Evolutionary conservation across 2,797 vertebrate species (phyloP), one percentile per base, ranked within the genome.

Genomic region (Acanthiza pusilla): DNA sequence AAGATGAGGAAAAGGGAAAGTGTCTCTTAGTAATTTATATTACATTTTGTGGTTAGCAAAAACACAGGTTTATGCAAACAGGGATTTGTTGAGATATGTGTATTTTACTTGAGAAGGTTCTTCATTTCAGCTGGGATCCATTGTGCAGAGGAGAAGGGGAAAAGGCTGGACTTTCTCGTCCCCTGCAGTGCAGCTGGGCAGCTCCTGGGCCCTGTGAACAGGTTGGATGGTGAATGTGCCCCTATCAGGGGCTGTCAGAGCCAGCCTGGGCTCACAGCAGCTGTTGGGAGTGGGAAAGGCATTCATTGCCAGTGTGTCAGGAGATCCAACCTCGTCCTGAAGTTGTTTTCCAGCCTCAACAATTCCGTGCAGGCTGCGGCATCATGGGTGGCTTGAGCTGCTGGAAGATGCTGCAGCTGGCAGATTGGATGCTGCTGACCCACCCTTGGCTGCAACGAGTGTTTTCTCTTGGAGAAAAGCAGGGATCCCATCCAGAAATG

Each of bases 201-300:
- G 4, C 27, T 26, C 8, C 23, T 16, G 73, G 29, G 57, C 61
- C 71, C 34, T 43, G 36, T 14, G 34, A 11, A 6, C 38, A 26
- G 23, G 13, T 1, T 2, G 42, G 36, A 14, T 43, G 32, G 27
- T 5, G 40, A 18, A 7, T 0, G 1, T 11, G 22, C 1, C 13
- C 61, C 10, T 0, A 3, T 4, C 42, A 5, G 22, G 0, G 51
- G 51, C 51, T 80, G 17, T 5, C 3, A 4, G 53, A 61, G 54
- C 45, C 47, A 47, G 40, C 29, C 40, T 74, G 80, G 32, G 17
- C 67, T 60, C 34, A 13, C 16, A 16, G 40, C 13, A n/a, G 9
- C 5, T 3, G 2, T 7, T 16, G 30, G 48, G 1, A 11, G 40
- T 4, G 48, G 23, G 43, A 51, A 66, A 13, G 20, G 65, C 2